Evolutionary conservation across 2,113 vertebrate genomes (phyloP).

Genomic region (Noctilio leporinus): DNA sequence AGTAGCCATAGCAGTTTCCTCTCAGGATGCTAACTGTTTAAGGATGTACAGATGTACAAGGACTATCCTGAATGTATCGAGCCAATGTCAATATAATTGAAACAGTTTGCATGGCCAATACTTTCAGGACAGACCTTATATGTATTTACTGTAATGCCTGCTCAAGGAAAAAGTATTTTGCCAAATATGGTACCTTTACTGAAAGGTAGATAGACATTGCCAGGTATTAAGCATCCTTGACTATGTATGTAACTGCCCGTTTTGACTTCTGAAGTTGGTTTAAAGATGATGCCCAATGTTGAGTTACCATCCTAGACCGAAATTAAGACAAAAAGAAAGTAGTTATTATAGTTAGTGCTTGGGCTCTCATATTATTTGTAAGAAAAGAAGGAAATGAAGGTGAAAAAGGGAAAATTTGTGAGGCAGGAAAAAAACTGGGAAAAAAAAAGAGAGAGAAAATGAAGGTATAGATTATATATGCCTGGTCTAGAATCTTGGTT

Average conservation of each 20-base stretch:
- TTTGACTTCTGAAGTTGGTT: background rate
- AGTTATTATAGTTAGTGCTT: background rate
- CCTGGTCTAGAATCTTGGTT: background rate
- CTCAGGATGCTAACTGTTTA: background rate
- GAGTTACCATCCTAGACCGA: background rate
- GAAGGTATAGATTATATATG: background rate
- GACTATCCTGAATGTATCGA: too few species aligned
- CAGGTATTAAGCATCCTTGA: background rate
- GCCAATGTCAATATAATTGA: too few species aligned
- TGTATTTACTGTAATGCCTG: background rate
- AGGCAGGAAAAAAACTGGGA: background rate
- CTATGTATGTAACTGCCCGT: background rate
- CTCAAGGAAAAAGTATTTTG: background rate
- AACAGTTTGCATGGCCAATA: too few species aligned
- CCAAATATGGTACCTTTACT: background rate
- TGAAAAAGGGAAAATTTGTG: background rate
- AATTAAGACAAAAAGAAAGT: background rate
- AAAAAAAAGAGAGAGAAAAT: background rate
- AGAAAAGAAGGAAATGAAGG: background rate
- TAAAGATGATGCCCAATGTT: background rate
- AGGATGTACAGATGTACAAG: too few species aligned
- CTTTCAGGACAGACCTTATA: too few species aligned
- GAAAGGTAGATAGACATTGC: too few species aligned
- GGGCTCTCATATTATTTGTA: background rate
- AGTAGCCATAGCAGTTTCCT: background rate